Evolutionary conservation across 2,888 invertebrate species (phyloP), one percentile per base, ranked within the genome.

Genomic region (Rhagophthalmus giganteus): DNA sequence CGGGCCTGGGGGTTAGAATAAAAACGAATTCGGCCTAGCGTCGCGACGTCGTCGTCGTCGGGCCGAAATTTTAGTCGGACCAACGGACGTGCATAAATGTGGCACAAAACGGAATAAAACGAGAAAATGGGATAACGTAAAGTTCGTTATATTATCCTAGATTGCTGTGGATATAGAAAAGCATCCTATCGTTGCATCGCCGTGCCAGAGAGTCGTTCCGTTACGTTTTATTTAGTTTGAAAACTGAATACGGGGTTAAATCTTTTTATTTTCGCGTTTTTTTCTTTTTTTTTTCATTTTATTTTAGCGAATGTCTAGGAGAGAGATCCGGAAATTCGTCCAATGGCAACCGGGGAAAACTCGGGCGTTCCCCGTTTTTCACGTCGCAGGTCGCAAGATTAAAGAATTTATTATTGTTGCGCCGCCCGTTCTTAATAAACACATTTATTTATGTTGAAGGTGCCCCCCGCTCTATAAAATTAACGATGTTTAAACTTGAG

Each of bases 121-220:
- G 20, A 7, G 3, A 25, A 38, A 20, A 33, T 26, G 25, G 14
- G 33, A 20, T 20, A 24, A 16, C 38, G 7, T 12, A 37, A 31
- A 46, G 38, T 46, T 46, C 32, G 46, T 46, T 38, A 24, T 46
- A 46, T n/a, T 30, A 37, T 45, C 20, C 20, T 38, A 38, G 24
- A 40, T 40, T 31, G 40, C 30, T 20, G n/a, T n/a, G 40, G 30
- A 16, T 15, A 24, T 24, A 40, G 30, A 40, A 40, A 40, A 40
- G 31, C 40, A 13, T 32, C 13, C 12, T 41, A 41, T 33, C 34
- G 34, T 42, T 42, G 33, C 26, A 42, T 34, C 27, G 42, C 42
- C 31, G 14, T 27, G 27, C 16, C 16, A 11, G 20, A n/a, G n/a
- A 28, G 28, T 40, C 39, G 24, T 31, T 40, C 16, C 31, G 24